Evolutionary conservation across 2,888 invertebrate species (phyloP).

Genomic region (Furcula furcula): DNA sequence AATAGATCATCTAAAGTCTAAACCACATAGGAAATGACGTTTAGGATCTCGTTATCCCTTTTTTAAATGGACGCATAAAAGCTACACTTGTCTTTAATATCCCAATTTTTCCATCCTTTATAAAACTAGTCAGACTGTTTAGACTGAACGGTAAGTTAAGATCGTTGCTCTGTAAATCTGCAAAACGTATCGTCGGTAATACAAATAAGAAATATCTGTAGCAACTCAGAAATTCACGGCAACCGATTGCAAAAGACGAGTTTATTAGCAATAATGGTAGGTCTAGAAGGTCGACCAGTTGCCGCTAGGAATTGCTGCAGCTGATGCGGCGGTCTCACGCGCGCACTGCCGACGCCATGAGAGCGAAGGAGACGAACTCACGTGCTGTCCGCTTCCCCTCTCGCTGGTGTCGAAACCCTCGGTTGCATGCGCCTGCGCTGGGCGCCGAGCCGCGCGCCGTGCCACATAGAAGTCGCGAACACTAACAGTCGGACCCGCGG

Average conservation of each 20-base stretch:
- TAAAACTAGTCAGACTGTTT: too few species aligned
- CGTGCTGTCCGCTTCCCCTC: slow-evolving; percentile 48
- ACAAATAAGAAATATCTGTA: too few species aligned
- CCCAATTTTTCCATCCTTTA: too few species aligned
- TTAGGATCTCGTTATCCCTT: too few species aligned
- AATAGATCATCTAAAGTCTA: too few species aligned
- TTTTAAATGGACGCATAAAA: too few species aligned
- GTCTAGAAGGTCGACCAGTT: slow-evolving; percentile 70
- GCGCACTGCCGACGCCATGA: slow-evolving; percentile 10
- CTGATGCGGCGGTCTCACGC: slow-evolving; percentile 41
- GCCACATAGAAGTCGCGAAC: slow-evolving; percentile 35
- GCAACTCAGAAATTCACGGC: slow-evolving; percentile 46
- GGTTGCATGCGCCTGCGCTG: slow-evolving; percentile 60
- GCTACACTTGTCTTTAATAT: too few species aligned
- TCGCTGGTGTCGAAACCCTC: slow-evolving; percentile 65
- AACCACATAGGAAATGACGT: too few species aligned
- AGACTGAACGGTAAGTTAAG: too few species aligned
- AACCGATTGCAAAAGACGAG: slow-evolving; percentile 65
- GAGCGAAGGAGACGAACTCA: slow-evolving; percentile 54
- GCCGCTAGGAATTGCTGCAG: slow-evolving; percentile 42
- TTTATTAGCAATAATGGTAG: slow-evolving; percentile 74
- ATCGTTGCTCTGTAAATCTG: too few species aligned
- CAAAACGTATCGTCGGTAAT: too few species aligned
- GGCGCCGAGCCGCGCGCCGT: slow-evolving; percentile 39
- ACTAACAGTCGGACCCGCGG: slow-evolving; percentile 55